Evolutionary conservation across 2,888 invertebrate species (phyloP), one percentile per base, ranked within the genome.

Genomic region (Leucoptera coffeella): DNA sequence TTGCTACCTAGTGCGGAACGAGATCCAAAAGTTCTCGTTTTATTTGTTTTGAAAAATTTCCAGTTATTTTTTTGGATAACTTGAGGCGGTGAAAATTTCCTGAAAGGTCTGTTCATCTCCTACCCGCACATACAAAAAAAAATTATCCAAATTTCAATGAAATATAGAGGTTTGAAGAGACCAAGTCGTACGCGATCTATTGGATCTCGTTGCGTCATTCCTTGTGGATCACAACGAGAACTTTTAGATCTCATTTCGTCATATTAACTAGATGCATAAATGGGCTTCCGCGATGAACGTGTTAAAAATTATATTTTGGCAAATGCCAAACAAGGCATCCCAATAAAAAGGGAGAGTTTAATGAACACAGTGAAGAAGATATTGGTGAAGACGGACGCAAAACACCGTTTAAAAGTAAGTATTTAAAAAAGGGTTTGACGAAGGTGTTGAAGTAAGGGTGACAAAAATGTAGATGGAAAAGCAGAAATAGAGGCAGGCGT

Each of bases 341-440:
- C 2, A 19, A 19, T 19, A 3, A 19, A 19, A 19, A 19, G 19
- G n/a, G n/a, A 19, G 4, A 19, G 3, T n/a, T 19, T 19, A n/a
- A n/a, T 19, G 4, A n/a, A 19, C 3, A 26, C 21, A 6, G 29
- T 29, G 9, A 25, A 29, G 15, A 29, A 29, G 26, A 20, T 21
- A 11, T 15, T 15, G 17, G 22, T 19, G 20, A 29, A 6, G 26
- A 29, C 13, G 15, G 20, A 5, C 14, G 29, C 8, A 17, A 24
- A 8, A 29, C 29, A 22, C 29, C 29, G 9, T 29, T 29, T 12
- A 29, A 29, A 29, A 26, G n/a, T n/a, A n/a, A n/a, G n/a, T n/a
- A n/a, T n/a, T n/a, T n/a, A n/a, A n/a, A n/a, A n/a, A n/a, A n/a
- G n/a, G n/a, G n/a, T n/a, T n/a, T n/a, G n/a, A n/a, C n/a, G n/a